A percentile compares a stretch with the other conserved stretches of the same genome.
phyloP scores from a whole-genome alignment of 2,888 invertebrate genomes.

The Pteria penguin region DNA sequence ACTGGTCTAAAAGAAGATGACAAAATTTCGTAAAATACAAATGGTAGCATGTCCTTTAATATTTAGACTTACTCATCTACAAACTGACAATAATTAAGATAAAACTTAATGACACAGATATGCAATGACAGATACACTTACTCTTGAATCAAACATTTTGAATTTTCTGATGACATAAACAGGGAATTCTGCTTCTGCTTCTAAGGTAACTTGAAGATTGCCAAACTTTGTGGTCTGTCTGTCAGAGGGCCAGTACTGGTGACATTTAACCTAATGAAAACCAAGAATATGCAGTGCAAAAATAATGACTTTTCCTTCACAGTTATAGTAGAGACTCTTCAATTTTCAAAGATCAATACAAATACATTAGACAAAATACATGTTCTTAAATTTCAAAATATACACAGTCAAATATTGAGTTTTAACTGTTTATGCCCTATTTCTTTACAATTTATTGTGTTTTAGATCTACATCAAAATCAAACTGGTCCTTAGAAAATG shows the following conservation, averaged over 20 bases:
- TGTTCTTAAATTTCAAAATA: too few relatives aligned
- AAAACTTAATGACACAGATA: neutral
- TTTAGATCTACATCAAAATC: too few relatives aligned
- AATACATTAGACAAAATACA: too few relatives aligned
- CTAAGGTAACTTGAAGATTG: slow-evolving; percentile 19
- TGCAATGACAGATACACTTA: neutral
- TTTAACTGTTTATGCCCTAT: too few relatives aligned
- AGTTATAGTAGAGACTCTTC: neutral
- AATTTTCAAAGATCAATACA: neutral
- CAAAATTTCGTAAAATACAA: neutral
- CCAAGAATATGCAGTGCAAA: neutral
- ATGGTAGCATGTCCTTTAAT: neutral
- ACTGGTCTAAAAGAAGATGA: slow-evolving; percentile 19
- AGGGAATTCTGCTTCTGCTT: slow-evolving; percentile 34
- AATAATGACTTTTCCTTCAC: neutral
- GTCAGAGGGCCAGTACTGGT: slow-evolving; percentile 41
- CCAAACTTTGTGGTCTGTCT: slow-evolving; percentile 13
- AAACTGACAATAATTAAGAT: neutral
- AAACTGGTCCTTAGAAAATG: too few relatives aligned
- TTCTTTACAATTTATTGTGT: too few relatives aligned
- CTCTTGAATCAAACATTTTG: slow-evolving; percentile 23
- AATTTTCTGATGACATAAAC: slow-evolving; percentile 30
- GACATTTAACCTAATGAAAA: slow-evolving; percentile 27
- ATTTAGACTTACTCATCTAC: neutral
- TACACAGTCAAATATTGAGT: too few relatives aligned